Evolutionary conservation across 2,113 vertebrate species (phyloP), one percentile per base, ranked within the genome.

Genomic region (Microcebus murinus): DNA sequence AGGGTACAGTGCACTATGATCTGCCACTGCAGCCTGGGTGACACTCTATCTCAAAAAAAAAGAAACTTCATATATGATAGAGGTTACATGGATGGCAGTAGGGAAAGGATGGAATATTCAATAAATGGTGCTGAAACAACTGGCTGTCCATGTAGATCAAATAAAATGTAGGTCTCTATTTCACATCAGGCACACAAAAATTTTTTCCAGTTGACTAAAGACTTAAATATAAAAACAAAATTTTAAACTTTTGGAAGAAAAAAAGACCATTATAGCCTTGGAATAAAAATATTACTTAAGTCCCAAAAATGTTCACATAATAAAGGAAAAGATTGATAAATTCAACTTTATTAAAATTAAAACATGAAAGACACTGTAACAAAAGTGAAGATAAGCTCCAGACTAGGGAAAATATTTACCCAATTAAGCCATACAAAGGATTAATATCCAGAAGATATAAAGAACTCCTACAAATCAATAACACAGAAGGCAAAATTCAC

Each of bases 211-310:
- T 89, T 80, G 31, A 73, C 42, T 68, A 55, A 90, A 91, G 59
- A 68, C 15, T 27, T 90, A 74, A 87, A 91, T 70, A 36, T 31
- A 50, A 84, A 80, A 91, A 42, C 18, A 82, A 91, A 42, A 65
- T 6, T 50, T 48, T 59, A 48, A 91, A 76, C 36, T 39, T 85
- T 80, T 39, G 94, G 63, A 88, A 88, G n/a, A 76, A 80, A 94
- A 94, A 94, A 77, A 17, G 59, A 36, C 18, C 36, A 81, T 42
- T 55, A 36, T 50, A 73, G 39, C 13, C 9, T 94, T 81, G 67
- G 20, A 61, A 73, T 88, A 45, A 80, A 82, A 85, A 25, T 63
- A 88, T 61, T 89, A 94, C 31, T 90, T 87, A 93, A 81, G 39
- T 92, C 52, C 92, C 23, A 90, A 90, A 93, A 87, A 73, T 76